A percentile compares a stretch with the other conserved stretches of the same genome.
Conservation (phyloP, 2,113 vertebrate genomes). For the Scomber scombrus region DNA sequence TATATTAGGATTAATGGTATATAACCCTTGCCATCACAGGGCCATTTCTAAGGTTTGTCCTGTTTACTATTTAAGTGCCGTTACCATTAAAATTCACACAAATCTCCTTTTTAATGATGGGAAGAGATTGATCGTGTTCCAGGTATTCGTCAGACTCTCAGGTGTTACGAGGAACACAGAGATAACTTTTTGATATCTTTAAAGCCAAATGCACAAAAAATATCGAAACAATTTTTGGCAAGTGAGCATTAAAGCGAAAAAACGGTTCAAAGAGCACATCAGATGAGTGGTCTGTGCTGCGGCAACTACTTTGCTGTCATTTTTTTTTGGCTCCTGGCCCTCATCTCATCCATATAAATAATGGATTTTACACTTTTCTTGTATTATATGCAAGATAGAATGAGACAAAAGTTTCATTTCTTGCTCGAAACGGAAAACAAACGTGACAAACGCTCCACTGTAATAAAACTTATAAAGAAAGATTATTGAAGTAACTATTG, state of each 20-base stretch:
- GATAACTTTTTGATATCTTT: conserved; percentile 43
- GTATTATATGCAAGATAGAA: conserved; percentile 43
- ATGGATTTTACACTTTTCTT: conserved; percentile 36
- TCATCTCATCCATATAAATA: conserved; percentile 35
- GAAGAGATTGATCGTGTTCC: conserved; percentile 34
- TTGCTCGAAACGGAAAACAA: conserved; percentile 42
- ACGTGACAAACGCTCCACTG: conserved; percentile 37
- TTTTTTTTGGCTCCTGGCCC: conserved; percentile 13
- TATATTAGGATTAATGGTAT: conserved; percentile 42
- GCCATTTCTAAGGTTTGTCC: conserved; percentile 44
- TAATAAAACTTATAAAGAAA: conserved; percentile 34
- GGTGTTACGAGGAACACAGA: conserved; percentile 66
- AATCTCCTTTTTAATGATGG: conserved; percentile 30
- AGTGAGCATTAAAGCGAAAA: conserved; percentile 21
- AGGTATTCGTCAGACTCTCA: conserved; percentile 62
- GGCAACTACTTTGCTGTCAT: conserved; percentile 7
- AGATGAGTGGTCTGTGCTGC: conserved; percentile 21
- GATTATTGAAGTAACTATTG: conserved; percentile 38
- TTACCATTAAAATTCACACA: conserved; percentile 48
- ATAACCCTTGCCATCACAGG: conserved; percentile 30
- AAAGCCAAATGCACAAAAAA: conserved; percentile 56
- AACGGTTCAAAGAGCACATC: conserved; percentile 11
- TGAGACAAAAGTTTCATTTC: conserved; percentile 21
- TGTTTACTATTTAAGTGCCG: conserved; percentile 62
- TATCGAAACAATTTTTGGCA: conserved; percentile 29